Evolutionary conservation across 2,888 invertebrate genomes (phyloP).

Genomic region (Archips crataeganus): DNA sequence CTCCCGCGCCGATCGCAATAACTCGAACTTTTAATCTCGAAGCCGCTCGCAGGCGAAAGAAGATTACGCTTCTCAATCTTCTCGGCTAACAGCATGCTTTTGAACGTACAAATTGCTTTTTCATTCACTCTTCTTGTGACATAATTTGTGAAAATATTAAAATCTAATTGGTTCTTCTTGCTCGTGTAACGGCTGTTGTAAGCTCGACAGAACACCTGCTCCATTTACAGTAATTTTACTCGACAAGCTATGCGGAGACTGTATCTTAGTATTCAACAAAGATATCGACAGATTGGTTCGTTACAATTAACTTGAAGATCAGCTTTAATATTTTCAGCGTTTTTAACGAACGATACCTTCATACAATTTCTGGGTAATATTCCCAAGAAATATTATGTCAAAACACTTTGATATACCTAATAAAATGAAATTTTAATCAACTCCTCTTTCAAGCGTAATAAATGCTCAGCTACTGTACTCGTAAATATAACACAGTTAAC

Average conservation of each 20-base stretch:
- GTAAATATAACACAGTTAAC: not conserved
- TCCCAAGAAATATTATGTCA: not conserved
- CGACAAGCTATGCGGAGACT: not conserved
- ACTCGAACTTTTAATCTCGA: conserved; percentile 31
- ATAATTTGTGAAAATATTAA: conserved; percentile 35
- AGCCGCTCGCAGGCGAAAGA: conserved; percentile 12
- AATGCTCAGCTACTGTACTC: not conserved
- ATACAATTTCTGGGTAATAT: not conserved
- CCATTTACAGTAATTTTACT: conserved; percentile 20
- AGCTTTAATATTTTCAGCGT: not conserved
- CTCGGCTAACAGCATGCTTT: conserved; percentile 29
- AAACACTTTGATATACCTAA: not conserved
- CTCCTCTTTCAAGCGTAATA: not conserved
- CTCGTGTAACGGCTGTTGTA: conserved; percentile 6
- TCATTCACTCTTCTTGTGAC: conserved; percentile 29
- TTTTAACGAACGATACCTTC: not conserved
- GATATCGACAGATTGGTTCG: conserved; percentile 3
- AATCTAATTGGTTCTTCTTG: conserved; percentile 32
- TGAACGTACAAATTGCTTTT: conserved; percentile 32
- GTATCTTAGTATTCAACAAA: conserved; percentile 3
- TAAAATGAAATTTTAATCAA: not conserved
- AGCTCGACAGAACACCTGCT: not conserved
- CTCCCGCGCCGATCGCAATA: conserved; percentile 16
- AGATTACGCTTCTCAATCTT: conserved; percentile 28
- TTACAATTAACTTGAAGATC: not conserved